Evolutionary conservation across 2,797 vertebrate species (phyloP).

Genomic region (Podargus strigoides): DNA sequence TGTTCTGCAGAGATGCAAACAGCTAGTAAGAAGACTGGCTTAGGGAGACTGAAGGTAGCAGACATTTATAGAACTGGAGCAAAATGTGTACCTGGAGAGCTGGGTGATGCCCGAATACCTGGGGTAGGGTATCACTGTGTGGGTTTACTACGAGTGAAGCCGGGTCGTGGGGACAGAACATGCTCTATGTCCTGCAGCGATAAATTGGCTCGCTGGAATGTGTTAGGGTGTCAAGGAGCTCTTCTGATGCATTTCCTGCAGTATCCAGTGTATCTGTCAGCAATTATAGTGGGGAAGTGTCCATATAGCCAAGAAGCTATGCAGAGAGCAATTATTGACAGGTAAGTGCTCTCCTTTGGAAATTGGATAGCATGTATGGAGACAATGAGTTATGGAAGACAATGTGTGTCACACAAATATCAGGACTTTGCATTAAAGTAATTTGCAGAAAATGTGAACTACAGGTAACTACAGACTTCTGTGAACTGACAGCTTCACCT

Average conservation of each 20-base stretch:
- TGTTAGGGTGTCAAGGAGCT: conserved; percentile 91
- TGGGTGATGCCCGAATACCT: conserved; percentile 71
- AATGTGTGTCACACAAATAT: fast-evolving
- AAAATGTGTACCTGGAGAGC: conserved; percentile 85
- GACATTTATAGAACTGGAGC: conserved; percentile 91
- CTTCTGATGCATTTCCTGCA: conserved; percentile 91
- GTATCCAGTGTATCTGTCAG: conserved; percentile 82
- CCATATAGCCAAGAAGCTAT: conserved; percentile 82
- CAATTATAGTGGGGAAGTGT: conserved; percentile 86
- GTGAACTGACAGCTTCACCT: too few relatives aligned
- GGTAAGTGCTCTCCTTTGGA: conserved; percentile 67
- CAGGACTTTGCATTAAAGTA: background rate
- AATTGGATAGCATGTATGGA: background rate
- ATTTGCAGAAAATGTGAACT: background rate
- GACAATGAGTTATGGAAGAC: background rate
- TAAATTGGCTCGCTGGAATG: conserved; percentile 90
- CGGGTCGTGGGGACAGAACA: conserved; percentile 88
- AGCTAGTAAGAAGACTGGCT: background rate
- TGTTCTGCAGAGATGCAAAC: background rate
- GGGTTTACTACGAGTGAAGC: conserved; percentile 87
- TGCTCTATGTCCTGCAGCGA: conserved; percentile 94
- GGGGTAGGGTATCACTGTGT: conserved; percentile 82
- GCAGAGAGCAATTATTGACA: conserved; percentile 81
- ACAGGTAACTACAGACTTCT: too few relatives aligned
- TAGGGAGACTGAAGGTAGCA: background rate